Evolutionary conservation across 2,113 vertebrate species (phyloP).

Genomic region (Anarhynchus alexandrinus): DNA sequence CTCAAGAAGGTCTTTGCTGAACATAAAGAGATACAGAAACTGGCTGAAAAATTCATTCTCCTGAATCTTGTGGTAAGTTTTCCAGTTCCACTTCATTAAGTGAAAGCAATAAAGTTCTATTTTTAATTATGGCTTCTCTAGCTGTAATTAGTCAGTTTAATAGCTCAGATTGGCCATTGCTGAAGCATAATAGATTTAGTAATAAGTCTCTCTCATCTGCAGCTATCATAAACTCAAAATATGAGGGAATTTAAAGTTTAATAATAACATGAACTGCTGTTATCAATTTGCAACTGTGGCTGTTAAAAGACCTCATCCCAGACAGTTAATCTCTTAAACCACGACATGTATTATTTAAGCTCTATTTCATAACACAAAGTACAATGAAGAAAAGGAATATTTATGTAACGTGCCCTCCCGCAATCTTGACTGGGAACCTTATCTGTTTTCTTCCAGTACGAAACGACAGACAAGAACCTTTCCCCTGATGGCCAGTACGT

Average conservation of each 20-base stretch:
- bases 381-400: background rate
- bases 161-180: background rate
- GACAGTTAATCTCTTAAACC: background rate
- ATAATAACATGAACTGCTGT: background rate
- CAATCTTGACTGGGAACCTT: background rate
- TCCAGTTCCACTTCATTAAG: background rate
- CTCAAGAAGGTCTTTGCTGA: conserved; percentile 89
- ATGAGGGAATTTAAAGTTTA: background rate
- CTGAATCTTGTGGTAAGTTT: conserved; percentile 90
- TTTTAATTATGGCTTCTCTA: background rate
- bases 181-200: background rate
- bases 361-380: background rate
- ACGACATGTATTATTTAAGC: background rate
- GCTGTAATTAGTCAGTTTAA: background rate
- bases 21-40: conserved; percentile 83
- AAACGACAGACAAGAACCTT: conserved; percentile 94
- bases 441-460: conserved; percentile 79
- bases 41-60: conserved; percentile 86
- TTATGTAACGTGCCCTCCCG: background rate
- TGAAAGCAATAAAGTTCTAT: background rate
- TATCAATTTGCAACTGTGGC: background rate
- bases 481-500: conserved; percentile 94
- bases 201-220: background rate
- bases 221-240: background rate
- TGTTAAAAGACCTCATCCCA: background rate